Conservation (phyloP, 2,888 invertebrate species). For the Exocentrus adspersus region DNA sequence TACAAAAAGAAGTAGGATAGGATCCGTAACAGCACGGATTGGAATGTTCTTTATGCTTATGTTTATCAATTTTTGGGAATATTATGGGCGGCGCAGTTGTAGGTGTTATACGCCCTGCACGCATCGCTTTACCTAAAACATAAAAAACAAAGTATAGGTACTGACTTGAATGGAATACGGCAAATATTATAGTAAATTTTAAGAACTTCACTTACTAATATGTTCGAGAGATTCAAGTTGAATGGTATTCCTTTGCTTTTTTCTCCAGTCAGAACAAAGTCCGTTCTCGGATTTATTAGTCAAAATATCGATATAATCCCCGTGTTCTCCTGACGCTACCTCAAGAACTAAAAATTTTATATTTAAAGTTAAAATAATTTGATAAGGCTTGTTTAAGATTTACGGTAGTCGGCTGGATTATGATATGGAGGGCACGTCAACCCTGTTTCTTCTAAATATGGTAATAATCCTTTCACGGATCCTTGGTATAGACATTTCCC, state of each 20-base stretch:
- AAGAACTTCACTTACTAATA: constrained; percentile 62
- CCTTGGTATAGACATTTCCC: constrained; percentile 87
- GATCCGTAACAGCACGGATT: constrained; percentile 49
- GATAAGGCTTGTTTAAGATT: constrained; percentile 32
- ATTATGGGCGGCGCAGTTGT: constrained; percentile 63
- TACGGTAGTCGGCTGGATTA: constrained; percentile 75
- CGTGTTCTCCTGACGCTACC: constrained; percentile 83
- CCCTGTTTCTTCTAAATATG: constrained; percentile 77
- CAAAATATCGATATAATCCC: constrained; percentile 66
- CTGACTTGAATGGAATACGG: no score
- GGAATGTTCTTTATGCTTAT: constrained; percentile 30
- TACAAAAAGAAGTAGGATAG: constrained; percentile 70
- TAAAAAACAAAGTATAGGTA: constrained; percentile 6
- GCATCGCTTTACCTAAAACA: constrained; percentile 66
- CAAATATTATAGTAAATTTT: neutral
- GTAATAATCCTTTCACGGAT: constrained; percentile 77
- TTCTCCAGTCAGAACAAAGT: constrained; percentile 67
- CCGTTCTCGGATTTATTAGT: constrained; percentile 74
- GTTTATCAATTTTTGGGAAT: constrained; percentile 41
- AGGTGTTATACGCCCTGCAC: constrained; percentile 66
- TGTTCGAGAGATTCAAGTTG: constrained; percentile 60
- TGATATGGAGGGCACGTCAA: constrained; percentile 87
- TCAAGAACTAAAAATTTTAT: constrained; percentile 77
- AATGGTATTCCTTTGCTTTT: constrained; percentile 56
- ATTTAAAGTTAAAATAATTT: neutral